phyloP scores from a whole-genome alignment of 2,888 invertebrate species.

The Heliconius charithonia region DNA sequence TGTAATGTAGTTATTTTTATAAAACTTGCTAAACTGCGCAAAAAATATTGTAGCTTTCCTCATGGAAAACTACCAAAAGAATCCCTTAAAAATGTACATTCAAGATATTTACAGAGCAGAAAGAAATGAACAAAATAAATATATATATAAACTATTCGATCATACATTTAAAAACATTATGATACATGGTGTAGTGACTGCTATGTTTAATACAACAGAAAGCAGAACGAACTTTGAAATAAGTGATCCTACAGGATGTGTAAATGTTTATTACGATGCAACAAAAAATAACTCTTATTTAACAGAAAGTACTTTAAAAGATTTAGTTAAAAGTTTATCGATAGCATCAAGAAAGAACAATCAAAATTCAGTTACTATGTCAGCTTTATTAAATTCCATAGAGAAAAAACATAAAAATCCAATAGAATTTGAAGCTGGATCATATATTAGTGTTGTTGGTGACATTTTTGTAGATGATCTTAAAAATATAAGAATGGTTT shows the following conservation, averaged over 20 bases:
- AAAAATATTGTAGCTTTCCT: background rate
- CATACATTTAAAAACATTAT: conserved; percentile 73
- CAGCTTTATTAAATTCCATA: conserved; percentile 63
- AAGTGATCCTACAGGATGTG: conserved; percentile 71
- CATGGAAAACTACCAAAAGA: conserved; percentile 58
- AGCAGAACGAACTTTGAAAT: conserved; percentile 66
- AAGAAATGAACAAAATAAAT: conserved; percentile 63
- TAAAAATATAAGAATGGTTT: conserved; percentile 65
- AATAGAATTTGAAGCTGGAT: conserved; percentile 62
- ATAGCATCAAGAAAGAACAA: conserved; percentile 59
- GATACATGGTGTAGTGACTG: conserved; percentile 73
- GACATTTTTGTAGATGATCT: conserved; percentile 72
- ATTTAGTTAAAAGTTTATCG: conserved; percentile 59
- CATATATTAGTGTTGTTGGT: conserved; percentile 65
- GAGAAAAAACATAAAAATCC: conserved; percentile 54
- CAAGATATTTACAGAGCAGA: conserved; percentile 76
- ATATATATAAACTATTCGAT: conserved; percentile 71
- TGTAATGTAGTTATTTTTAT: no score
- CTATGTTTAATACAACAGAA: conserved; percentile 61
- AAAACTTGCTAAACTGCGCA: background rate
- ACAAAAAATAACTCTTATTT: conserved; percentile 63
- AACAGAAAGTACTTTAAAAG: conserved; percentile 55
- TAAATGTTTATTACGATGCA: conserved; percentile 68
- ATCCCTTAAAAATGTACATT: conserved; percentile 71
- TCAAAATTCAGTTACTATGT: conserved; percentile 63